Base-by-base conservation (phyloP, 1,140 invertebrate genomes). In the Meloidogyne floridensis region DNA sequence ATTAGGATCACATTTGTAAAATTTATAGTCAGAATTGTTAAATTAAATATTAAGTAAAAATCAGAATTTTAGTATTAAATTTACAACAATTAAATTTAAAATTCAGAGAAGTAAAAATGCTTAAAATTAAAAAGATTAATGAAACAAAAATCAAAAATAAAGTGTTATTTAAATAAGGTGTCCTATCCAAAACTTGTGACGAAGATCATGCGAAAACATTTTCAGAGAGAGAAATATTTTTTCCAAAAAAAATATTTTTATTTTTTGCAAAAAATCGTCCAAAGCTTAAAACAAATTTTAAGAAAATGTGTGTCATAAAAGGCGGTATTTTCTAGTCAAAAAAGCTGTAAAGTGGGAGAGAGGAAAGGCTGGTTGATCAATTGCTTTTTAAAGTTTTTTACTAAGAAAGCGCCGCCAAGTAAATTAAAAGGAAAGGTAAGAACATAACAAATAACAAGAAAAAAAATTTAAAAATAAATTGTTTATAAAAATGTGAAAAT, bases 381-480 rank as follows among this genome's bases (percentile, higher is more conserved):
- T 65, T 65, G 59, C n/a, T 65, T 65, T 47, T 65, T 65, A n/a
- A 65, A n/a, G n/a, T 65, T 65, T 65, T 65, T 65, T 15, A 2
- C 2, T n/a, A n/a, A 65, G 7, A 65, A 59, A 15, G 15, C n/a
- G 10, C 59, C 59, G 59, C 10, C 59, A 65, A n/a, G 13, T 2
- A 56, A 56, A 56, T 53, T 11, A 56, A 5, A 5, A 59, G 13
- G 2, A 59, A 59, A 65, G 59, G 3, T 65, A 6, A n/a, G 15
- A 65, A 65, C 10, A n/a, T n/a, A 65, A 65, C 59, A 65, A 65
- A 59, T 59, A 59, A 65, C 15, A n/a, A 65, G n/a, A 65, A n/a
- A 65, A 59, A 59, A 13, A 13, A 11, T 59, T 59, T 15, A 15
- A 2, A 15, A 59, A 10, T 56, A 11, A 59, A 15, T 5, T 59